Conservation (phyloP, 2,113 vertebrate genomes). For the Seriola quinqueradiata region DNA sequence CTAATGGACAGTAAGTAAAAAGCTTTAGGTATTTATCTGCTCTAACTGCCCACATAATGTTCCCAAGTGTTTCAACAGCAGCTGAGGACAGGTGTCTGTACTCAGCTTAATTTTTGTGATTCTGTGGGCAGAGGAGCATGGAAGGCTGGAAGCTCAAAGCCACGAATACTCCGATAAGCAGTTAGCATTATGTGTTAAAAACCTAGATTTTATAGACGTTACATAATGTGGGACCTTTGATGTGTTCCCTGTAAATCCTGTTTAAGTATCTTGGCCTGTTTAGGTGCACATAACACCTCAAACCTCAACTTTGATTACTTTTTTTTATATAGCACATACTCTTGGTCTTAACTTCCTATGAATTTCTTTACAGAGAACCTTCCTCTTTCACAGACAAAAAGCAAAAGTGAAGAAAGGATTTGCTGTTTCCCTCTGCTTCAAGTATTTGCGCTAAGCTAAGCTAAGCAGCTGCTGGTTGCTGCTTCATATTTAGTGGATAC, state of each 20-base stretch:
- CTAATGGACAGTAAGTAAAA: conserved; percentile 5
- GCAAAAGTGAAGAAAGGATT: neutral
- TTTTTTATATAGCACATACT: neutral
- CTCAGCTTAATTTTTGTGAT: neutral
- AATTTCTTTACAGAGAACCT: too few species aligned
- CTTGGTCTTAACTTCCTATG: neutral
- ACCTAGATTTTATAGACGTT: neutral
- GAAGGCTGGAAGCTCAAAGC: neutral
- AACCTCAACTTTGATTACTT: neutral
- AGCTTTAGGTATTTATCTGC: neutral
- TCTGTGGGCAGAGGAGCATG: neutral
- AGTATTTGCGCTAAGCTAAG: neutral
- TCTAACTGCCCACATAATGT: neutral
- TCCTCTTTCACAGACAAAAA: too few species aligned
- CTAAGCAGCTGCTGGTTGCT: neutral
- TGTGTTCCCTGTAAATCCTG: neutral
- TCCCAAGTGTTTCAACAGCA: neutral
- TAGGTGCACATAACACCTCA: neutral
- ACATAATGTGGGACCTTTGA: neutral
- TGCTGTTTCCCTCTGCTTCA: neutral
- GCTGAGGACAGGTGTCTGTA: neutral
- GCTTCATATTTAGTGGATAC: too few species aligned
- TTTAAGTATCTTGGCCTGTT: neutral
- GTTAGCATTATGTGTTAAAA: neutral
- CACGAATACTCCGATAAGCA: neutral